phyloP scores from a whole-genome alignment of 2,888 invertebrate species.

The Spialia ferax region DNA sequence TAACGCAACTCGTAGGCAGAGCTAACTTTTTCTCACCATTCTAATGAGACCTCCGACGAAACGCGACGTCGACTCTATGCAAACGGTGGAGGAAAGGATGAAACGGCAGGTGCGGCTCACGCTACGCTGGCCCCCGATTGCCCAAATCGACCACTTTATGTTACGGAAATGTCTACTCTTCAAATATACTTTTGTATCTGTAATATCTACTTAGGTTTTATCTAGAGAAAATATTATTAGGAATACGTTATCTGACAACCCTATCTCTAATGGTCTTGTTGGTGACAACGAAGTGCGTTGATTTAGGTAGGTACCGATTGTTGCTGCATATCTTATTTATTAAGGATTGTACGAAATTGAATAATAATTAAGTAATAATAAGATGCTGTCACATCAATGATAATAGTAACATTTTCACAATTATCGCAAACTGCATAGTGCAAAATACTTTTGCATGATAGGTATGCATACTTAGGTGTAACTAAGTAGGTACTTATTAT shows the following conservation, averaged over 20 bases:
- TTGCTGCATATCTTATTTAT: no score
- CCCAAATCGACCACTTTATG: slow-evolving; percentile 68
- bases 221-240: not conserved
- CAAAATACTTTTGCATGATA: no score
- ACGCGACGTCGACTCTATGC: slow-evolving; percentile 12
- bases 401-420: no score
- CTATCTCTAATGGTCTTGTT: not conserved
- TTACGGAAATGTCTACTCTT: slow-evolving; percentile 56
- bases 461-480: no score
- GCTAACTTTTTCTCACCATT: slow-evolving; percentile 57
- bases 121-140: slow-evolving; percentile 54
- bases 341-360: no score
- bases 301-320: no score
- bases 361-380: no score
- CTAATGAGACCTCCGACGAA: slow-evolving; percentile 52
- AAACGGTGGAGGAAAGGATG: slow-evolving; percentile 7
- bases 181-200: slow-evolving; percentile 38
- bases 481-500: no score
- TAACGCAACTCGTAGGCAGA: slow-evolving; percentile 69
- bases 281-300: no score
- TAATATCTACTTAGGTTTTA: slow-evolving; percentile 11
- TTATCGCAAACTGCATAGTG: no score
- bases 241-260: slow-evolving; percentile 1
- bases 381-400: no score
- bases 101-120: slow-evolving; percentile 51